A percentile compares a stretch with the other conserved stretches of the same genome.
phyloP scores from a whole-genome alignment of 2,797 vertebrate genomes.

The Corythornis leucogaster region DNA sequence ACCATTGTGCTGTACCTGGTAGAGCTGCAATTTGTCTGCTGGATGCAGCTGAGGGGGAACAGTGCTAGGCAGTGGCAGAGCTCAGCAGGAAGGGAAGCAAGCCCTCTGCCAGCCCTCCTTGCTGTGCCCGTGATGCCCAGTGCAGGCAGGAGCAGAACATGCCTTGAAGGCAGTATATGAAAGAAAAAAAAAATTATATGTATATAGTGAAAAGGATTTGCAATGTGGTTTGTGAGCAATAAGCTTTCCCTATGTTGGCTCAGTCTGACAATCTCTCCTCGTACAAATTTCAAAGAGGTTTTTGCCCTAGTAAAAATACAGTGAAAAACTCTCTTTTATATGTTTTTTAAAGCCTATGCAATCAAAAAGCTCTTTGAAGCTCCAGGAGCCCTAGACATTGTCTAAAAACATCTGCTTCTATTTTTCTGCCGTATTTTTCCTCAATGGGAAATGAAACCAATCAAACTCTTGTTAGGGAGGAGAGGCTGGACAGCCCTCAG shows the following conservation, averaged over 20 bases:
- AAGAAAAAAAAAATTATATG: neutral
- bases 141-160: neutral
- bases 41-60: neutral
- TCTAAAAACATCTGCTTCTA: conserved; percentile 60
- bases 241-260: neutral
- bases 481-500: neutral
- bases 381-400: conserved; percentile 33
- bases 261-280: neutral
- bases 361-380: conserved; percentile 57
- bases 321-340: neutral
- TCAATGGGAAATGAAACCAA: conserved; percentile 20
- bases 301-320: conserved; percentile 22
- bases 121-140: neutral
- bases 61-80: rapidly evolving
- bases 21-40: neutral
- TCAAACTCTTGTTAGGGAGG: neutral
- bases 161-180: neutral
- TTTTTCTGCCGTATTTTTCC: conserved; percentile 18
- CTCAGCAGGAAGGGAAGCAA: neutral
- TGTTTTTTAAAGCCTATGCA: conserved; percentile 35
- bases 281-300: conserved; percentile 13
- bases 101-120: neutral
- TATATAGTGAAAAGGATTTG: neutral
- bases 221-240: neutral
- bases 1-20: neutral